Conservation (phyloP, 2,888 invertebrate genomes). For the Theristus sp. region DNA sequence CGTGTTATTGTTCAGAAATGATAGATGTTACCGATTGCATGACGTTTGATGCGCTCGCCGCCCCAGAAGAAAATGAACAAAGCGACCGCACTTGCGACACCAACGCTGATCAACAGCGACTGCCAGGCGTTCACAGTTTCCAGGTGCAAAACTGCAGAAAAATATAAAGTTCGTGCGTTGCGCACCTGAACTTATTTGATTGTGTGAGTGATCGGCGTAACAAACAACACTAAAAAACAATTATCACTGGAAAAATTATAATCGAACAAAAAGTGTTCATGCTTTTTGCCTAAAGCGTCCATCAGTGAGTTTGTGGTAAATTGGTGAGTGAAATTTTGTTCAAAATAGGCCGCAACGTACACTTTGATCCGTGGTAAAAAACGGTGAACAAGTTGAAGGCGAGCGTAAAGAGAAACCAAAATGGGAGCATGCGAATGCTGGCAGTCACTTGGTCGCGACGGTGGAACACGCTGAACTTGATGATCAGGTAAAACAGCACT, state of each 20-base stretch:
- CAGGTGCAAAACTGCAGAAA: constrained; percentile 4
- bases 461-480: constrained; percentile 3
- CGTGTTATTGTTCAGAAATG: no score
- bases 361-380: constrained; percentile 9
- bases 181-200: no score
- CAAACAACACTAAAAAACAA: no score
- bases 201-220: no score
- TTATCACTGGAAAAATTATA: no score
- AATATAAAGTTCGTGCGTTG: no score
- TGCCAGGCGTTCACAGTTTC: constrained; percentile 9
- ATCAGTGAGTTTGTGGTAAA: no score
- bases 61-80: constrained; percentile 5
- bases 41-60: not conserved
- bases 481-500: constrained; percentile 6
- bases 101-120: constrained; percentile 5
- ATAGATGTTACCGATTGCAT: no score
- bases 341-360: constrained; percentile 6
- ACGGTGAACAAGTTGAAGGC: constrained; percentile 6
- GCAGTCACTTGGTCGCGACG: constrained; percentile 1
- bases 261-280: no score
- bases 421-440: constrained; percentile 1
- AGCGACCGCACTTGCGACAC: constrained; percentile 1
- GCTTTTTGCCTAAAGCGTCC: no score
- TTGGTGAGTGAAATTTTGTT: no score
- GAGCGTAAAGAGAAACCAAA: constrained; percentile 6